Base-by-base conservation (phyloP, 1,140 invertebrate genomes). In the Brachystomella parvula region DNA sequence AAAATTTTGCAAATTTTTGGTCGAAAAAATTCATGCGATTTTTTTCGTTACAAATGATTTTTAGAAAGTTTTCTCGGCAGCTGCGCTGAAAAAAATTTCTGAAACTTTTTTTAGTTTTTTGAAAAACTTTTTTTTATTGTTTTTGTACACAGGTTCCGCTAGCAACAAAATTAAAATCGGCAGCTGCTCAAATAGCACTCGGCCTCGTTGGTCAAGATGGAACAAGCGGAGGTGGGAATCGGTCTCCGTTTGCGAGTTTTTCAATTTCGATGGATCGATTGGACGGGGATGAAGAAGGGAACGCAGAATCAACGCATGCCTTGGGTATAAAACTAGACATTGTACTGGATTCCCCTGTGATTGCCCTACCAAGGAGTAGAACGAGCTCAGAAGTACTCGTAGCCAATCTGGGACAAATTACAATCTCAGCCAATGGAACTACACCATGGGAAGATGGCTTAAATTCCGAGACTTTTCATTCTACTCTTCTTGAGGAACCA, bases 131-230 rank as follows among this genome's bases (percentile, higher is more conserved):
- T n/a, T n/a, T n/a, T n/a, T n/a, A n/a, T n/a, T n/a, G n/a, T n/a
- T n/a, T n/a, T n/a, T n/a, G n/a, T n/a, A n/a, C 26, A 0, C 30
- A 71, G 66, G 66, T 66, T 47, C 71, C 71, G n/a, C 47, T 72
- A 6, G 61, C 71, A 1, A 68, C 56, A 9, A 67, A 70, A 58
- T 44, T 72, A 21, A 87, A 88, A 73, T 85, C 86, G 60, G 93
- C 93, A 47, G 94, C 94, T 17, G 90, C 90, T 0, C 93, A 96
- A 78, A 92, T 96, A 84, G 94, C 94, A 17, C 86, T 90, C 61
- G 92, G 90, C 29, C 82, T 96, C 53, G 92, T 96, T 0, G 87
- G 68, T 3, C 68, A 67, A 62, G 71, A 72, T n/a, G n/a, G n/a
- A n/a, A n/a, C n/a, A n/a, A 47, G 30, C n/a, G 3, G 26, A 24